A percentile compares a stretch with the other conserved stretches of the same genome.
Evolutionary conservation across 1,140 invertebrate genomes (phyloP).

Genomic region (Teleogryllus occipitalis): DNA sequence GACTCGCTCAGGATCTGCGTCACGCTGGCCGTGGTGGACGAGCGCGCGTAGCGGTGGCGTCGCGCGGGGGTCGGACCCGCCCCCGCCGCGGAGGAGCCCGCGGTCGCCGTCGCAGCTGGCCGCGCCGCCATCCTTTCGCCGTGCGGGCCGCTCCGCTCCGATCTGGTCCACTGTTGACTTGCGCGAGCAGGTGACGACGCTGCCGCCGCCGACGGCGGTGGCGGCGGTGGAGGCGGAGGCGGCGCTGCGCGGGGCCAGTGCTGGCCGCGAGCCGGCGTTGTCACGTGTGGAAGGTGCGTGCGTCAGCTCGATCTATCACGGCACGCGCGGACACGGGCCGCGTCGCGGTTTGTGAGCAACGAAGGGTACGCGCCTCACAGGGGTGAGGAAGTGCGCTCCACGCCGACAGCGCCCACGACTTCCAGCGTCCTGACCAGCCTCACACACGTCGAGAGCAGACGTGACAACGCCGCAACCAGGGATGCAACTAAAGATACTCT

Average conservation of each 20-base stretch:
- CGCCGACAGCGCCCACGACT: too few relatives aligned
- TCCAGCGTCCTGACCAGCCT: conserved; percentile 16
- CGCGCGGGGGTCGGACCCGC: conserved; percentile 30
- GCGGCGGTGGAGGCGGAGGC: too few relatives aligned
- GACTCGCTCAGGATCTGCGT: conserved; percentile 75
- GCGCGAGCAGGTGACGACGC: conserved; percentile 10
- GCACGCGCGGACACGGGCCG: not conserved
- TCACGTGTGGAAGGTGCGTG: conserved; percentile 14
- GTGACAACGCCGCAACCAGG: conserved; percentile 28
- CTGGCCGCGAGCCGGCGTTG: conserved; percentile 16
- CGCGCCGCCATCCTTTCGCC: conserved; percentile 23
- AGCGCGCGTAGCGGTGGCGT: conserved; percentile 58
- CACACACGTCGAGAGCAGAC: conserved; percentile 15
- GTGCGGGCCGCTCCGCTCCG: not conserved
- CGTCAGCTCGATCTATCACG: not conserved
- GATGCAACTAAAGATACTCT: conserved; percentile 32
- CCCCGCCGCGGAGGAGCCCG: conserved; percentile 31
- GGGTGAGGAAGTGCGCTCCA: not conserved
- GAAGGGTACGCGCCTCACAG: not conserved
- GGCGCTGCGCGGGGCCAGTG: not conserved
- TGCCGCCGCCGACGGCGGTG: too few relatives aligned
- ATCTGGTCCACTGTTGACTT: conserved; percentile 2
- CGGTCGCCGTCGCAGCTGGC: conserved; percentile 33
- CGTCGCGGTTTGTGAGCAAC: not conserved
- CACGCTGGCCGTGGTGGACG: conserved; percentile 70